Evolutionary conservation across 2,113 vertebrate species (phyloP), one percentile per base, ranked within the genome.

Genomic region (Bagarius yarrelli): DNA sequence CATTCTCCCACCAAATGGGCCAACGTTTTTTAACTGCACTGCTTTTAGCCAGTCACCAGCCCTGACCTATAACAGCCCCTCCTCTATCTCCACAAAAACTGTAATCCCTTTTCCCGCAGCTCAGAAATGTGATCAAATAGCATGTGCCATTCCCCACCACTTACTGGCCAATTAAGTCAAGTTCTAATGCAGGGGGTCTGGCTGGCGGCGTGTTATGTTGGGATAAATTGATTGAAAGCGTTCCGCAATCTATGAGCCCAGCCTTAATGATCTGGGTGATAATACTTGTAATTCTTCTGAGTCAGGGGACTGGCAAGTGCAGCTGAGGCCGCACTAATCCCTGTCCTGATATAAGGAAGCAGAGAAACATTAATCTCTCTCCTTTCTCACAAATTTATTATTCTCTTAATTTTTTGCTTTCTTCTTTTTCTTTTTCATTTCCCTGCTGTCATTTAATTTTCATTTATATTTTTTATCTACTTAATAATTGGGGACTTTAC

Each of bases 161-260:
- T 99, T 98, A 98, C 94, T 97, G 96, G 95, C 98, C 97, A 98
- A 98, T 99, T 98, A 98, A 98, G 95, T 96, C 95, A 96, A 96
- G 97, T 97, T 96, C 95, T 98, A 95, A 93, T 95, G 93, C 94
- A 98, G 95, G 96, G 96, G 96, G 96, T 96, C 96, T 95, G 97
- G 95, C 96, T 97, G 97, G 96, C 94, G 94, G 93, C 90, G 93
- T 94, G 96, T 95, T 96, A 95, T 95, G 95, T 92, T 91, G 94
- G 95, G 94, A 97, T 95, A 95, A 96, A 98, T 97, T 98, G 96
- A 98, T 98, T 97, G 96, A 97, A 96, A 95, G 94, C 92, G 91
- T 95, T 93, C 93, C 90, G 93, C 95, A 94, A 93, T 98, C 95
- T 94, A 95, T 95, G 97, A 97, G 95, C 93, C 95, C 89, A 85